phyloP scores from a whole-genome alignment of 2,888 invertebrate genomes.

The Flabesymbios commensalis region DNA sequence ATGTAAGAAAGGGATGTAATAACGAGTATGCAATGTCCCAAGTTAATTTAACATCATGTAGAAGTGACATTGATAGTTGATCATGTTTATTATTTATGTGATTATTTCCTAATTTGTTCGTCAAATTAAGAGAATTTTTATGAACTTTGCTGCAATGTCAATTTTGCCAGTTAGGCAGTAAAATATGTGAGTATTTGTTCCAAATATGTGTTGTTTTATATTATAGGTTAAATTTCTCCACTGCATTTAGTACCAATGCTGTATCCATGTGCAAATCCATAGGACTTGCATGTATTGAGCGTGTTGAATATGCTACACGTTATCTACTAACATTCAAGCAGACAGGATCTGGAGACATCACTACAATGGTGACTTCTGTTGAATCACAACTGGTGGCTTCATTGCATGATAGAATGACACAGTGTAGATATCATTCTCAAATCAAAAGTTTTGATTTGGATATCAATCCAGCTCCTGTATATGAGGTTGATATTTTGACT shows the following conservation, averaged over 20 bases:
- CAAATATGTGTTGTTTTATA: conserved; percentile 18
- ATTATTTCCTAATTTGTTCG: neutral
- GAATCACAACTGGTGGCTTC: conserved; percentile 32
- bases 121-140: neutral
- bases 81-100: neutral
- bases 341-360: neutral
- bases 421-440: conserved; percentile 77
- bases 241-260: conserved; percentile 93
- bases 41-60: neutral
- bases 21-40: too few relatives aligned
- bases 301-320: conserved; percentile 71
- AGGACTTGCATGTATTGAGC: conserved; percentile 73
- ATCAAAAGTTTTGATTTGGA: conserved; percentile 67
- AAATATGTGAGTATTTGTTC: too few relatives aligned
- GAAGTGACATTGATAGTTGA: neutral
- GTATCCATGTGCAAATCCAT: conserved; percentile 90
- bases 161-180: too few relatives aligned
- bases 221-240: conserved; percentile 75
- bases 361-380: neutral
- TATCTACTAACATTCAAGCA: neutral
- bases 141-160: neutral
- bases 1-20: too few relatives aligned
- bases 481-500: conserved; percentile 79
- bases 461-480: conserved; percentile 72
- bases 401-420: conserved; percentile 88